Conservation (phyloP, 2,113 vertebrate species). For the Zosterops japonicus region DNA sequence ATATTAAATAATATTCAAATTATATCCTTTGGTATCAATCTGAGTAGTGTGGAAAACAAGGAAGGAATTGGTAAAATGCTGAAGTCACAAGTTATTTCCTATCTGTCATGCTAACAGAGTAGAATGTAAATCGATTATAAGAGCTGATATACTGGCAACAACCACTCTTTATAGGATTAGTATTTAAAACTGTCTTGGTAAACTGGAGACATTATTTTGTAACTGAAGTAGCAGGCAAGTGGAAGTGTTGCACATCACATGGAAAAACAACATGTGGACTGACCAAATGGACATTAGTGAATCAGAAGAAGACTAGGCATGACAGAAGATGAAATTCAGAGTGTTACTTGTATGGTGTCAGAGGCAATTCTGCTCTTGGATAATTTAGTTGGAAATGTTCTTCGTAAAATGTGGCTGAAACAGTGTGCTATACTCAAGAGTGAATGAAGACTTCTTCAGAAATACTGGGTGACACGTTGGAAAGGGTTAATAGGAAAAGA, state of each 20-base stretch:
- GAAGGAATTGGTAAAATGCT: not conserved
- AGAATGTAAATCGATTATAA: not conserved
- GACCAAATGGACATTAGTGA: not conserved
- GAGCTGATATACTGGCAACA: not conserved
- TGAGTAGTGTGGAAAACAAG: not conserved
- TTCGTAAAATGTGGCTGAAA: not conserved
- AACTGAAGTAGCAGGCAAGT: not conserved
- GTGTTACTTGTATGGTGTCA: not conserved
- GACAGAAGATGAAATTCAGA: not conserved
- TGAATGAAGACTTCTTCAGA: not conserved
- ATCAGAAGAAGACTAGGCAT: not conserved
- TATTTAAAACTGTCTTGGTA: not conserved
- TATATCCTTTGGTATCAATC: not conserved
- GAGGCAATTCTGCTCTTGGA: not conserved
- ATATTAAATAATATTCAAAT: not conserved
- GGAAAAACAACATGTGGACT: not conserved
- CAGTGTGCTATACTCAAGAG: not conserved
- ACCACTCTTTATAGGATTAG: not conserved
- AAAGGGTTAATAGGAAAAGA: not conserved
- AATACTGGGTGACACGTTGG: not conserved
- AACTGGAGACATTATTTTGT: not conserved
- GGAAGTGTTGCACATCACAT: not conserved
- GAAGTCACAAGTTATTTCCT: not conserved
- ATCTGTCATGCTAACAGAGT: not conserved
- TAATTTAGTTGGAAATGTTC: not conserved